Base-by-base conservation (phyloP, 2,888 invertebrate genomes). In the Caenorhabditis afra region DNA sequence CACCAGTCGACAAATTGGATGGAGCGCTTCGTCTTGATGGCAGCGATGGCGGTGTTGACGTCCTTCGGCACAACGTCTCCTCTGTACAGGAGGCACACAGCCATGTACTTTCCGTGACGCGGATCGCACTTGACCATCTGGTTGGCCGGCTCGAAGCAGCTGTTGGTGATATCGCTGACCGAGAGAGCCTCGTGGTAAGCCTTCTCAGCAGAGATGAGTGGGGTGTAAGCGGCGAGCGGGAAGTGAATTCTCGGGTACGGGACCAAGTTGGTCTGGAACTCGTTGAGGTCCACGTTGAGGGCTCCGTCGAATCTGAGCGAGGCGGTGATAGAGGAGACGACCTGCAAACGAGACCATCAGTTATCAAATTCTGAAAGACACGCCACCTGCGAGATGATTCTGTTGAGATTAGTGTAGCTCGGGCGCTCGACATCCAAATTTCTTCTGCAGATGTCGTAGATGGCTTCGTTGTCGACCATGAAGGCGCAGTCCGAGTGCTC, bases 41-140 rank as follows among this genome's bases (percentile, higher is more conserved):
- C 95, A 1, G 95, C 95, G 91, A 96, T 96, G 65, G 95, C 95
- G 22, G 95, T 95, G 91, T 96, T 96, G 49, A 96, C 96, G 91
- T 96, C 96, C 92, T 91, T 96, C 81, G 96, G 96, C 8, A 96
- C 96, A 79, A 96, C 95, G 91, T 96, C 96, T 81, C 96, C 96
- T 90, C 96, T 71, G 79, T 90, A 86, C 90, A 91, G 85, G 90
- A 91, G 73, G 90, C 91, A 87, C 12, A 83, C 91, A 37, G 91
- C 91, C 91, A 83, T 92, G 87, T 92, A 92, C 85, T 92, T 92
- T 45, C 90, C 90, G 81, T 90, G 89, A 3, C 94, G 93, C 94
- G 93, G 94, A 91, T 94, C 94, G 89, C 95, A 95, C 88, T 94
- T 94, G 0, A 95, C 95, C 95, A 95, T 95, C 92, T 95, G 95